A percentile compares a stretch with the other conserved stretches of the same genome.
Evolutionary conservation across 2,888 invertebrate genomes (phyloP).

Genomic region (Megaustenia siamemsis): DNA sequence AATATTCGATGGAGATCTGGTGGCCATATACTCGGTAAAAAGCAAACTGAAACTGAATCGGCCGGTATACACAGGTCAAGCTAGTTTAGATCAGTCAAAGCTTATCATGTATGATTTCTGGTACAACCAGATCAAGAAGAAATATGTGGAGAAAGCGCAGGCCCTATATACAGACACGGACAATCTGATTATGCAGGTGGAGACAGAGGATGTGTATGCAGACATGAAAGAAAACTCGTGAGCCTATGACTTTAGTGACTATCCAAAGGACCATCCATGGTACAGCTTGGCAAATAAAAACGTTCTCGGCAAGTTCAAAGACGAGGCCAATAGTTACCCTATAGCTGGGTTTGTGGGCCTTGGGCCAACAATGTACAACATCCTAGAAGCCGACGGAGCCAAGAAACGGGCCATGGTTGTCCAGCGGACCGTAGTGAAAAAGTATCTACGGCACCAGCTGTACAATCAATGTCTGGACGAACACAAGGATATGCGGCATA

Average conservation of each 20-base stretch:
- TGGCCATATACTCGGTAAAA: not conserved
- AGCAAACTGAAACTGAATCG: not conserved
- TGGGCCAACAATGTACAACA: constrained; percentile 3
- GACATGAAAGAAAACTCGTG: not conserved
- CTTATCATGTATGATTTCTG: constrained; percentile 12
- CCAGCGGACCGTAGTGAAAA: too few relatives aligned
- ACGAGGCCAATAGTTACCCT: not conserved
- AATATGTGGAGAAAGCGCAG: not conserved
- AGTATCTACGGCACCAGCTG: too few relatives aligned
- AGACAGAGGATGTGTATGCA: constrained; percentile 9
- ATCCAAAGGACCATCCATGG: not conserved
- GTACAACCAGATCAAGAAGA: not conserved
- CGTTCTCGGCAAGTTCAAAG: not conserved
- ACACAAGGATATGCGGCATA: too few relatives aligned
- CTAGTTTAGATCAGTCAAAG: not conserved
- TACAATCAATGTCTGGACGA: too few relatives aligned
- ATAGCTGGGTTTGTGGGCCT: constrained; percentile 22
- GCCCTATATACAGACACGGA: constrained; percentile 19
- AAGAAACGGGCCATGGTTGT: too few relatives aligned
- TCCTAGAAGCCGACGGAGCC: not conserved
- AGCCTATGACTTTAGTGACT: not conserved
- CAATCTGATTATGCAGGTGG: not conserved
- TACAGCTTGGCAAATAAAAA: not conserved
- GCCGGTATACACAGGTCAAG: not conserved
- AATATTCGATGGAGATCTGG: not conserved